Evolutionary conservation across 1,140 invertebrate species (phyloP), one percentile per base, ranked within the genome.

Genomic region (Scaptomyza hsui): DNA sequence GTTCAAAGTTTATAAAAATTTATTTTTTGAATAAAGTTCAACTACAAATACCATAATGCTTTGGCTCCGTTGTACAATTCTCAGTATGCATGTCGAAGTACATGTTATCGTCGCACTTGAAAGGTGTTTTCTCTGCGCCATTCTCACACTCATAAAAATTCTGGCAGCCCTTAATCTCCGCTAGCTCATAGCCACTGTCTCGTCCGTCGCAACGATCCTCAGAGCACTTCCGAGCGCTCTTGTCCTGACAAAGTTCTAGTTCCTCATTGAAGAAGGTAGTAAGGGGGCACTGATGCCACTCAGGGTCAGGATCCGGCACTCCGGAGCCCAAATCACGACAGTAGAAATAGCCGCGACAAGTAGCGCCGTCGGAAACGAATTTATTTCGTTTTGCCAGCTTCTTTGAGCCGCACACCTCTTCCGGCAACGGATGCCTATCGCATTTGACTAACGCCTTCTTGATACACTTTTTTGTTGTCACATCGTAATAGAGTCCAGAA

Each of bases 131-230:
- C 29, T 59, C 60, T 12, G 21, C 39, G 13, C 74, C 65, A 68
- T 89, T 61, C 0, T 35, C 15, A 49, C 89, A 90, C 10, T 39
- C 9, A 1, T 77, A 32, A 48, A 90, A 90, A 16, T 89, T 21
- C 3, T 74, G 70, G 55, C 89, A 90, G 7, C 89, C 89, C 0
- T 1, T 0, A 3, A 13, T 16, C 32, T 82, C 52, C 5, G 75
- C 73, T 19, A 90, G 16, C 10, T 68, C 80, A 3, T 16, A 62
- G 6, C 77, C 88, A 51, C 45, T 49, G 0, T 44, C 10, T 0
- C 70, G 74, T 16, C 89, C 89, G 45, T 90, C 89, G 29, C 89
- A 90, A 5, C 89, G 83, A 72, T 90, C 80, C 7, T 70, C 68
- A 0, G 3, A 13, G n/a, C 89, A 90, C 42, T 62, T 72, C 5